Evolutionary conservation across 2,888 invertebrate species (phyloP).

Genomic region (Orthosia gothica): DNA sequence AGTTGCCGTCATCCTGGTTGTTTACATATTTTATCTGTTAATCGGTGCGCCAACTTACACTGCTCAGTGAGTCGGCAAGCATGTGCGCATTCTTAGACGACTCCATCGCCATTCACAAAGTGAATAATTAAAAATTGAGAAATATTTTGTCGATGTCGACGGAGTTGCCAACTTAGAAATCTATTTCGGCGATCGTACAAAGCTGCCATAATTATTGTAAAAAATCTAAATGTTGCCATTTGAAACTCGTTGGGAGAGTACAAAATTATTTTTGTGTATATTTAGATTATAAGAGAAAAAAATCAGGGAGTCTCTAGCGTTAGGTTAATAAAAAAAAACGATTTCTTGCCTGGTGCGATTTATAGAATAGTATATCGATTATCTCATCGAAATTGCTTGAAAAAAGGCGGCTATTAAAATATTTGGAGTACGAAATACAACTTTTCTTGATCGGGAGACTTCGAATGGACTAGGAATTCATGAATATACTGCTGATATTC

Average conservation of each 20-base stretch:
- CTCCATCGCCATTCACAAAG: constrained; percentile 42
- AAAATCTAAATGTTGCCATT: constrained; percentile 87
- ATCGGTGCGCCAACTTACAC: constrained; percentile 26
- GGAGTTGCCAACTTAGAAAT: constrained; percentile 56
- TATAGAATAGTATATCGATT: constrained; percentile 76
- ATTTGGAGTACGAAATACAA: constrained; percentile 70
- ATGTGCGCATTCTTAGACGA: constrained; percentile 48
- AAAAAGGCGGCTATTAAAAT: constrained; percentile 61
- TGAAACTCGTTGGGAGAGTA: constrained; percentile 90
- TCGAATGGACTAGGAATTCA: constrained; percentile 31
- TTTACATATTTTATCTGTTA: constrained; percentile 50
- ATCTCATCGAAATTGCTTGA: constrained; percentile 75
- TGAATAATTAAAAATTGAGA: constrained; percentile 46
- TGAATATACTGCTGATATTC: not conserved
- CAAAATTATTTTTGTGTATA: constrained; percentile 92
- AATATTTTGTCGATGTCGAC: constrained; percentile 61
- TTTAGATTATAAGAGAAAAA: constrained; percentile 88
- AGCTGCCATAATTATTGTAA: constrained; percentile 86
- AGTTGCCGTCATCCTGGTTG: constrained; percentile 17
- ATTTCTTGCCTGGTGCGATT: constrained; percentile 88
- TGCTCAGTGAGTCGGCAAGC: constrained; percentile 13
- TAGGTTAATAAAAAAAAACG: constrained; percentile 81
- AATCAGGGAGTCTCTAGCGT: constrained; percentile 90
- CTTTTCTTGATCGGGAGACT: constrained; percentile 64
- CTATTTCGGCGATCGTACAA: constrained; percentile 82